Base-by-base conservation (phyloP, 2,888 invertebrate species). In the Agonopterix heracliana region DNA sequence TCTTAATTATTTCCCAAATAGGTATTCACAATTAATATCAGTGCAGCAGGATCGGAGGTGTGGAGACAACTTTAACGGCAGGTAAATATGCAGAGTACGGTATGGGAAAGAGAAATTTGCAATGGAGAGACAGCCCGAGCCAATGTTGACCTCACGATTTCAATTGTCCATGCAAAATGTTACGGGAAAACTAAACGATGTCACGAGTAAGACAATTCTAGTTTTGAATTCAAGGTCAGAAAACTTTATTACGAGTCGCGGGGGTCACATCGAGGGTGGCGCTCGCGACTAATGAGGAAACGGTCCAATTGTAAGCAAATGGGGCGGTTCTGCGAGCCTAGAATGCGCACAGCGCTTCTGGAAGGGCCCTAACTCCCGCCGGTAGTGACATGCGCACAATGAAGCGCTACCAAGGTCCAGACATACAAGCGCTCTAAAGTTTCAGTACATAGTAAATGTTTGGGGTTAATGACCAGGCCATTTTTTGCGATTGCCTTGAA, bases 141-240 rank as follows among this genome's bases (percentile, higher is more conserved):
- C 81, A 77, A 77, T 74, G 81, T 68, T 85, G 87, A 86, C 86
- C 86, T 87, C 87, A 87, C 87, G 87, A 82, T 85, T 87, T 81
- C 86, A 83, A 86, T 85, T 85, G 86, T 85, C 86, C 85, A 83
- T 82, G 82, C 81, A 71, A 85, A 86, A 84, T 84, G 83, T 84
- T 83, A 79, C 74, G 72, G 69, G 74, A 72, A 77, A 78, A 80
- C 78, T 78, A 79, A 85, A 81, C 83, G 81, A 80, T 84, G 84
- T 84, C 86, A 81, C 82, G 84, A 78, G 70, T 72, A 72, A 78
- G 71, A 76, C 78, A 77, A 83, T 83, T 73, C 77, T 72, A 81
- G 78, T 78, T 81, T 79, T 69, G 79, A 76, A 82, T 84, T 81
- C 83, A 86, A 86, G 86, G 86, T 83, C 83, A 78, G 74, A 77